Percentiles rank a stretch among this genome's conserved stretches.
These are phyloP conservation scores for Cheumatopsyche charites DNA, from an alignment of 1,140 invertebrate genomes.

Conservation along the genomic window DNA sequence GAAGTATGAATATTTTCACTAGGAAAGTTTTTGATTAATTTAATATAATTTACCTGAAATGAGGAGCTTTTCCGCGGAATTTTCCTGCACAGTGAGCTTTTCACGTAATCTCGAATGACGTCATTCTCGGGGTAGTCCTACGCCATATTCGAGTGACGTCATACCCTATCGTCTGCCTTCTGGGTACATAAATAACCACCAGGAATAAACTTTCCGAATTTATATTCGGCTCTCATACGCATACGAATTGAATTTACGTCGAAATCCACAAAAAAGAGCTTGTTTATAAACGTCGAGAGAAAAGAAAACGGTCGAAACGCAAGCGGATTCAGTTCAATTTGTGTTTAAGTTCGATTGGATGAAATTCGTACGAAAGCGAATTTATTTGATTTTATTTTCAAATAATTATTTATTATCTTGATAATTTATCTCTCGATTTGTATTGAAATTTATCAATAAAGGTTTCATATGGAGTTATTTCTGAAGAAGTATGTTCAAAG, in stretches of 20 bases:
- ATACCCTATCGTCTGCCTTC: conserved; percentile 14
- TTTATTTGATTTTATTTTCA: no score
- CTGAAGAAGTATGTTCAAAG: no score
- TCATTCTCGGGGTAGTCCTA: conserved; percentile 19
- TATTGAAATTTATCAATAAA: no score
- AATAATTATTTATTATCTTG: no score
- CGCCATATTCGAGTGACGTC: conserved; percentile 19
- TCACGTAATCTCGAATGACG: conserved; percentile 11
- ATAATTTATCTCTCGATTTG: no score
- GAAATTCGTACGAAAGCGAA: no score
- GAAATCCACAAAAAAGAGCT: no score
- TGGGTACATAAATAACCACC: conserved; percentile 32
- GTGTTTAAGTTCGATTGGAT: no score
- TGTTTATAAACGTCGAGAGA: background rate
- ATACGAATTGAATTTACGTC: no score
- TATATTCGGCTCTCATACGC: conserved; percentile 14
- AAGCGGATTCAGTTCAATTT: background rate
- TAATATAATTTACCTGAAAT: background rate
- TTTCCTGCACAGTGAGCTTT: background rate
- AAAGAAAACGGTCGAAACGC: background rate
- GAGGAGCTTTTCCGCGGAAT: background rate
- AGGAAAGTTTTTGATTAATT: background rate
- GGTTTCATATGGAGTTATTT: no score
- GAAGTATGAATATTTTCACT: background rate
- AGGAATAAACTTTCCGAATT: conserved; percentile 34